Conservation (phyloP, 2,888 invertebrate species). For the Augiades crinisus region DNA sequence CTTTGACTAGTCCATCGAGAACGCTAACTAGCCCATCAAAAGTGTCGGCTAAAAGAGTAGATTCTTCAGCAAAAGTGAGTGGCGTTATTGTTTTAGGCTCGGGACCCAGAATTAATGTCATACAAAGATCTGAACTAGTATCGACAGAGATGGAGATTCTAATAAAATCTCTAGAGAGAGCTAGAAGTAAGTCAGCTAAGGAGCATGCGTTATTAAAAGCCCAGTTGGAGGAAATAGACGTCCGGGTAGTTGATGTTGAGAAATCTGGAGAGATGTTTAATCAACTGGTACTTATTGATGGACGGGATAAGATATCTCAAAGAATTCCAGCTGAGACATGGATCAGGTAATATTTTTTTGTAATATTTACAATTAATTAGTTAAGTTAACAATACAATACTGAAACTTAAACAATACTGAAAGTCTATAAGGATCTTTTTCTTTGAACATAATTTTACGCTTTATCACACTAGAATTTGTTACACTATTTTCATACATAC, state of each 20-base stretch:
- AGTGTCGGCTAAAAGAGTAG: constrained; percentile 53
- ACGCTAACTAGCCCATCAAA: constrained; percentile 44
- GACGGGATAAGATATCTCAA: constrained; percentile 81
- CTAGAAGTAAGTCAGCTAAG: constrained; percentile 51
- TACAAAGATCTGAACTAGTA: constrained; percentile 75
- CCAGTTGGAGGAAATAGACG: constrained; percentile 78
- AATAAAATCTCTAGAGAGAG: constrained; percentile 47
- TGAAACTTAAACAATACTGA: no score
- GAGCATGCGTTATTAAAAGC: constrained; percentile 68
- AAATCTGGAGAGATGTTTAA: no score
- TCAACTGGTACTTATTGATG: constrained; percentile 71
- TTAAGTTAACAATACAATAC: no score
- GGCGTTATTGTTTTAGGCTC: constrained; percentile 55
- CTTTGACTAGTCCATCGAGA: constrained; percentile 49
- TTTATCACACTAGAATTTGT: no score
- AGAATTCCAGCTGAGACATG: constrained; percentile 83
- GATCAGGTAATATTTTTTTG: constrained; percentile 58
- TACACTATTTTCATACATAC: no score
- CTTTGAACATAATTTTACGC: no score
- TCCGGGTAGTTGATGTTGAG: no score
- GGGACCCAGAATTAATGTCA: constrained; percentile 70
- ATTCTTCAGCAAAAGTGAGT: constrained; percentile 58
- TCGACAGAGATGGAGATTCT: constrained; percentile 72
- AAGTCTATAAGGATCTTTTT: no score
- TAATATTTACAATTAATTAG: no score